Conservation (phyloP, 2,888 invertebrate genomes). For the Nowickia ferox region DNA sequence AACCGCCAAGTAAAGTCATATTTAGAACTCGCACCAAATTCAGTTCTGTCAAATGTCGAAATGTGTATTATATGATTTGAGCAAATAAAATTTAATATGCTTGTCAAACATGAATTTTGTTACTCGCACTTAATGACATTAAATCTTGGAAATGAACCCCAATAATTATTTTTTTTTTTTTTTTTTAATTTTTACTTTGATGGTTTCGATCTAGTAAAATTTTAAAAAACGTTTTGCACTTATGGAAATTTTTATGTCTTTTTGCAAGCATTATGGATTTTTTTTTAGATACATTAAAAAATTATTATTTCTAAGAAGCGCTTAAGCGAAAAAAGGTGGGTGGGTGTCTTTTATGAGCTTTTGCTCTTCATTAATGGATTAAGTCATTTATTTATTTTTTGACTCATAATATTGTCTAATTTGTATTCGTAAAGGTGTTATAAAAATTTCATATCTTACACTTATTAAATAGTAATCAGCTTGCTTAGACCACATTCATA, state of each 20-base stretch:
- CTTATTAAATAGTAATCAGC: conserved; percentile 38
- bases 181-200: no score
- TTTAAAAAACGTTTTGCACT: background rate
- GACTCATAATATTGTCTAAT: conserved; percentile 55
- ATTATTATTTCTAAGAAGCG: background rate
- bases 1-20: conserved; percentile 14
- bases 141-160: conserved; percentile 15
- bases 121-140: conserved; percentile 11
- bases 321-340: background rate
- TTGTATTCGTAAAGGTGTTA: conserved; percentile 42
- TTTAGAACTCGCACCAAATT: conserved; percentile 26
- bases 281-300: conserved; percentile 24
- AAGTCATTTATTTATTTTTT: conserved; percentile 17
- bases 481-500: conserved; percentile 25
- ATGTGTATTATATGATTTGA: conserved; percentile 4
- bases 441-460: conserved; percentile 56
- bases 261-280: background rate
- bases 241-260: background rate
- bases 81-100: conserved; percentile 47
- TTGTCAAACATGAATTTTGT: conserved; percentile 25
- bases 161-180: background rate
- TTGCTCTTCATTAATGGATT: background rate
- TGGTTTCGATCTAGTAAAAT: background rate
- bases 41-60: background rate
- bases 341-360: conserved; percentile 26